phyloP scores from a whole-genome alignment of 2,888 invertebrate species.

The Dasypogon diadema region DNA sequence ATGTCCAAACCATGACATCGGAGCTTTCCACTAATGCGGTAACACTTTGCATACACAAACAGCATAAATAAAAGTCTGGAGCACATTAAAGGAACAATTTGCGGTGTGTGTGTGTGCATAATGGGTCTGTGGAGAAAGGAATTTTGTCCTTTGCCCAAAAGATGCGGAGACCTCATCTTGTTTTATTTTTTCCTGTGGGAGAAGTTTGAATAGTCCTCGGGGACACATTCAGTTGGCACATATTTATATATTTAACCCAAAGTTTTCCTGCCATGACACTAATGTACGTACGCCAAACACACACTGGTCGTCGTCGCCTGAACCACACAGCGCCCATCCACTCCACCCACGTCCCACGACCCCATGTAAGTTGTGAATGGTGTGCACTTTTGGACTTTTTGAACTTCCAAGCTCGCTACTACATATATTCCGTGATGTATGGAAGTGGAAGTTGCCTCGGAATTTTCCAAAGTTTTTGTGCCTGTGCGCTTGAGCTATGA shows the following conservation, averaged over 20 bases:
- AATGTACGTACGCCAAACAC: conserved; percentile 8
- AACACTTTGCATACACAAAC: conserved; percentile 39
- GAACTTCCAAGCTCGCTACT: not conserved
- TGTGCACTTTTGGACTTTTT: conserved; percentile 49
- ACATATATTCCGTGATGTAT: conserved; percentile 16
- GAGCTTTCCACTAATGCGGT: not conserved
- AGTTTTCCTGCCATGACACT: conserved; percentile 25
- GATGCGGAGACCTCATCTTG: conserved; percentile 26
- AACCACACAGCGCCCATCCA: not conserved
- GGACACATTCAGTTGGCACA: conserved; percentile 44
- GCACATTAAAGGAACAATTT: conserved; percentile 40
- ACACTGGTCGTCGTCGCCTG: not conserved
- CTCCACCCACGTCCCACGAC: not conserved
- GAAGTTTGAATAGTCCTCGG: conserved; percentile 35
- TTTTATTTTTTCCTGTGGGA: conserved; percentile 29
- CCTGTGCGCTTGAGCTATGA: not conserved
- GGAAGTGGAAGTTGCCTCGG: conserved; percentile 42
- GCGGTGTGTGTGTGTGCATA: not conserved
- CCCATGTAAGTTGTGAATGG: conserved; percentile 41
- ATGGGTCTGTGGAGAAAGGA: not conserved
- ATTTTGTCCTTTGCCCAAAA: conserved; percentile 4
- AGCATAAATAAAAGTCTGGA: conserved; percentile 35
- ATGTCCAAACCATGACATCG: conserved; percentile 25
- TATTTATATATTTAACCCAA: conserved; percentile 45
- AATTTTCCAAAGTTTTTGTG: conserved; percentile 34